Evolutionary conservation across 2,797 vertebrate species (phyloP).

Genomic region (Hippopotamyrus pictus): DNA sequence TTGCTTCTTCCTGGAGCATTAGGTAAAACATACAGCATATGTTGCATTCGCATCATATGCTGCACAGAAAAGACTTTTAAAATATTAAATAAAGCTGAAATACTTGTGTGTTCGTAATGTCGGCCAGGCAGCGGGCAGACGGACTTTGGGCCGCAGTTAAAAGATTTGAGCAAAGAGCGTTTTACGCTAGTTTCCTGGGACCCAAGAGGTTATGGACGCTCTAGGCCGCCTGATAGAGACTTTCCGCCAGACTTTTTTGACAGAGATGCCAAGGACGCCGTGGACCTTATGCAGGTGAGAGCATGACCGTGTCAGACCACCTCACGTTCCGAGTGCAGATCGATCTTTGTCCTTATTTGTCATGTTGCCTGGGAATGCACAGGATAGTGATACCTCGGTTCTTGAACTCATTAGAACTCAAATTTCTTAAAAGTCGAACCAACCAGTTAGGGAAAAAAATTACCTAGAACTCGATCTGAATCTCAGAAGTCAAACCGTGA

Average conservation of each 20-base stretch:
- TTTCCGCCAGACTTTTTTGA: slow-evolving; percentile 82
- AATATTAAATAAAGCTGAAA: neutral
- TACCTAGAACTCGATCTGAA: too few species aligned
- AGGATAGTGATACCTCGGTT: too few species aligned
- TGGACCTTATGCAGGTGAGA: slow-evolving; percentile 82
- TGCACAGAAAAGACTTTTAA: neutral
- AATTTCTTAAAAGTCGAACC: too few species aligned
- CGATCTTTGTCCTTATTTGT: neutral
- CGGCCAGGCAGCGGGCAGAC: slow-evolving; percentile 71
- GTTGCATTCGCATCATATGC: slow-evolving; percentile 8
- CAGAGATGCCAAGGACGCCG: slow-evolving; percentile 80
- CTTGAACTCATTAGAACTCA: too few species aligned
- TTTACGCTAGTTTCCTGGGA: slow-evolving; percentile 83
- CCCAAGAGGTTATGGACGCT: slow-evolving; percentile 80
- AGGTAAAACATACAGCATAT: slow-evolving; percentile 57
- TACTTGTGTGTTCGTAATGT: neutral
- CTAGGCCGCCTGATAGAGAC: slow-evolving; percentile 77
- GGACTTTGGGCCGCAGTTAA: slow-evolving; percentile 81
- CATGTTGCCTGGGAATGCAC: neutral
- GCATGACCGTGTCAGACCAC: neutral
- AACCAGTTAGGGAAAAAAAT: too few species aligned
- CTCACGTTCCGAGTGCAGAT: neutral
- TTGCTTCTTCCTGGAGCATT: slow-evolving; percentile 82
- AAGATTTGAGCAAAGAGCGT: slow-evolving; percentile 64
- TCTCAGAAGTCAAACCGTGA: too few species aligned